Evolutionary conservation across 2,797 vertebrate genomes (phyloP).

Genomic region (Cuniculus paca): DNA sequence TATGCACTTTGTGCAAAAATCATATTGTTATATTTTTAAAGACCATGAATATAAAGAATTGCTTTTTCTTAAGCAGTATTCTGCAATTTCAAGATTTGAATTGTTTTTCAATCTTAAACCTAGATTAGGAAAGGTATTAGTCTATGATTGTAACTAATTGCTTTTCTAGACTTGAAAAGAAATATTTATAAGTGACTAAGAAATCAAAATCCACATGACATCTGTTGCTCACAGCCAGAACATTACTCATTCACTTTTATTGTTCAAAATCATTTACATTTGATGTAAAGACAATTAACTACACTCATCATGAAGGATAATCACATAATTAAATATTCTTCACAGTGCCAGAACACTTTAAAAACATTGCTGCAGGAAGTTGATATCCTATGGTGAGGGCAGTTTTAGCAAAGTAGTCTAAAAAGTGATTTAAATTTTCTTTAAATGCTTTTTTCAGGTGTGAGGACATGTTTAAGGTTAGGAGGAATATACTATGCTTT

Average conservation of each 20-base stretch:
- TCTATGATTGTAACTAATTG: constrained; percentile 71
- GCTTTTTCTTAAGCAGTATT: not conserved
- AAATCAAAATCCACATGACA: constrained; percentile 79
- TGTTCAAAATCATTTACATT: constrained; percentile 82
- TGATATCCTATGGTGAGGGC: constrained; percentile 73
- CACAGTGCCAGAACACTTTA: constrained; percentile 72
- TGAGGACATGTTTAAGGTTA: not conserved
- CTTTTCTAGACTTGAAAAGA: constrained; percentile 61
- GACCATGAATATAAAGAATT: not conserved
- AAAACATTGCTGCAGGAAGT: constrained; percentile 73
- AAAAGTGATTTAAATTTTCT: constrained; percentile 63
- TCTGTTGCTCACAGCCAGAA: constrained; percentile 78
- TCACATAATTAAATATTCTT: constrained; percentile 81
- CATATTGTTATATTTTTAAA: constrained; percentile 10
- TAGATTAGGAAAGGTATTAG: not conserved
- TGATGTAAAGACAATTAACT: constrained; percentile 83
- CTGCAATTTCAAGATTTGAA: constrained; percentile 23
- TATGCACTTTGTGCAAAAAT: not conserved
- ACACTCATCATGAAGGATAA: constrained; percentile 81
- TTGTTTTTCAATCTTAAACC: constrained; percentile 51
- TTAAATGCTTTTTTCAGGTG: constrained; percentile 23
- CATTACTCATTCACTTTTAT: constrained; percentile 73
- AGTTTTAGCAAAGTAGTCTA: constrained; percentile 82
- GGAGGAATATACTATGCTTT: not conserved
- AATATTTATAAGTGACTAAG: constrained; percentile 62